Evolutionary conservation across 2,888 invertebrate species (phyloP).

Genomic region (Steinernema scapterisci): DNA sequence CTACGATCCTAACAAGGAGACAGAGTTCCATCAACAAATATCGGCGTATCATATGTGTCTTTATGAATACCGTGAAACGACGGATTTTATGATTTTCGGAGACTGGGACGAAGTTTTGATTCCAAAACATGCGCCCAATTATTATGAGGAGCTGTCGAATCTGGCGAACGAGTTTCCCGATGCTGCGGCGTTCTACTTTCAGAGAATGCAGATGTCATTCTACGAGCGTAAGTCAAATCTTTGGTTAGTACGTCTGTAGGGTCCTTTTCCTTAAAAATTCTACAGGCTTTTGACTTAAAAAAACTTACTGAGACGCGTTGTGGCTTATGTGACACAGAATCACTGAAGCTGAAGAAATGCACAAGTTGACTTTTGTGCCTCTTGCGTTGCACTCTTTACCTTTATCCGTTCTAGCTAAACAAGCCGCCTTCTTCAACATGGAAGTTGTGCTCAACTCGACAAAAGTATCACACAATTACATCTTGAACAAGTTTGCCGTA

Average conservation of each 20-base stretch:
- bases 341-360: too few relatives aligned
- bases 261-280: too few relatives aligned
- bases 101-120: slow-evolving; percentile 36
- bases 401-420: slow-evolving; percentile 4
- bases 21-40: slow-evolving; percentile 22
- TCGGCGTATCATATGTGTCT: slow-evolving; percentile 28
- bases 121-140: background rate
- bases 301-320: too few relatives aligned
- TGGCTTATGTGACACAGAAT: too few relatives aligned
- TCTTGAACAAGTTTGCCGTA: background rate
- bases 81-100: slow-evolving; percentile 35
- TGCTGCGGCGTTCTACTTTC: slow-evolving; percentile 33
- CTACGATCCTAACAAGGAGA: slow-evolving; percentile 32
- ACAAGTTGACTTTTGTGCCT: too few relatives aligned
- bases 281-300: too few relatives aligned
- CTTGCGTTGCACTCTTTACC: too few relatives aligned
- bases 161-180: background rate
- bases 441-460: background rate
- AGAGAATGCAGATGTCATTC: slow-evolving; percentile 7
- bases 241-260: too few relatives aligned
- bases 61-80: slow-evolving; percentile 33
- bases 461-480: background rate
- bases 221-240: background rate
- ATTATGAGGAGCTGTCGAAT: slow-evolving; percentile 1
- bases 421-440: slow-evolving; percentile 11